Evolutionary conservation across 2,797 vertebrate species (phyloP).

Genomic region (Bovichtus variegatus): DNA sequence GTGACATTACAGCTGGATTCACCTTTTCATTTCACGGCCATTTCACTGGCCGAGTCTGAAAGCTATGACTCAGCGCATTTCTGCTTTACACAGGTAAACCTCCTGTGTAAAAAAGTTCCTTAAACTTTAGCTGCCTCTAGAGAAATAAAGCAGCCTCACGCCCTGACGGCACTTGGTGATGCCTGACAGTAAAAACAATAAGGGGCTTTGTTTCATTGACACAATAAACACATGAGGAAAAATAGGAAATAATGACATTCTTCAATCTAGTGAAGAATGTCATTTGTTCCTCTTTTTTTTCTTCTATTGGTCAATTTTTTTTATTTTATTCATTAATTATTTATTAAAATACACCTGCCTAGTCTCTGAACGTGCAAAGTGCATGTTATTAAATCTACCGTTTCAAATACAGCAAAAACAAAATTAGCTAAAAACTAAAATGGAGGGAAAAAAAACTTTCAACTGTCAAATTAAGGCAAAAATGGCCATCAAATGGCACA

Average conservation of each 20-base stretch:
- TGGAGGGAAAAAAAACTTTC: not conserved
- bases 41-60: constrained; percentile 27
- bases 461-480: not conserved
- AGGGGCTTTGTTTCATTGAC: not conserved
- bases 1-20: constrained; percentile 27
- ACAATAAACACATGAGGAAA: not conserved
- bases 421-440: not conserved
- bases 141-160: constrained; percentile 6
- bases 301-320: not conserved
- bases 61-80: constrained; percentile 22
- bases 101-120: constrained; percentile 10
- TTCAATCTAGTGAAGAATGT: not conserved
- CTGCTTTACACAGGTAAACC: constrained; percentile 4
- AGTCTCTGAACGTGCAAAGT: not conserved
- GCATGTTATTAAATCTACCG: not conserved
- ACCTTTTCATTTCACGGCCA: constrained; percentile 36
- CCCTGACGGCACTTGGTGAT: constrained; percentile 3
- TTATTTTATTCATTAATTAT: not conserved
- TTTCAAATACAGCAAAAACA: not conserved
- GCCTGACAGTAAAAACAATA: not conserved
- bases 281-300: not conserved
- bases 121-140: constrained; percentile 6
- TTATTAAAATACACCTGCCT: not conserved
- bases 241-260: not conserved
- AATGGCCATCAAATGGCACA: not conserved